Base-by-base conservation (phyloP, 2,797 vertebrate genomes). In the Notolabrus celidotus region DNA sequence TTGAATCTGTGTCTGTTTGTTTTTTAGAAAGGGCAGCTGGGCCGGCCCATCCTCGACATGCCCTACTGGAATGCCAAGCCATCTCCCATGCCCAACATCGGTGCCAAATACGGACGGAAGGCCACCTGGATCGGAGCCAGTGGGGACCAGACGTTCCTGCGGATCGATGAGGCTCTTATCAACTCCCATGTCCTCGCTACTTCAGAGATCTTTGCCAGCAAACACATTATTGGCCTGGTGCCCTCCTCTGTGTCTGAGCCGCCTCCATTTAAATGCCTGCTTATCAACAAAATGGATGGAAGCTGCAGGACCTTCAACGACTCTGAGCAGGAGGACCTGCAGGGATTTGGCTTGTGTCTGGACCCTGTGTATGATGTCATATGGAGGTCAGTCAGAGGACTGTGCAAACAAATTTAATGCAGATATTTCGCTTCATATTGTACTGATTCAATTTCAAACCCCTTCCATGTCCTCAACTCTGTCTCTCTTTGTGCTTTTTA, bases 31-130 rank as follows among this genome's bases (percentile, higher is more conserved):
- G 98, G 98, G 69, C 98, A 99, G 34, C 94, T 99, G 69, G 98
- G 98, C 10, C 94, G 98, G 36, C 98, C 97, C 43, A 99, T 99
- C 91, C 88, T 99, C 74, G 98, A 99, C 88, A 95, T 98, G 92
- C 98, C 98, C 45, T 99, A 99, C 81, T 99, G 98, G 98, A 99
- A 99, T 74, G 97, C 98, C 71, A 99, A 98, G 65, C 97, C 98
- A 52, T 97, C 97, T 47, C 93, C 97, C 5, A 99, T 99, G 97
- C 98, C 98, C 79, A 99, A 99, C 74, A 99, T 99, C 46, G 98
- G 98, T 64, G 96, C 97, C 79, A 99, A 97, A 80, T 99, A 98
- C 0, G 98, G 98, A 69, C 95, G 98, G 54, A 99, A 99, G 87
- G 98, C 98, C 29, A 99, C 98, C 0, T 99, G 98, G 98, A 97